Percentiles rank a stretch among this genome's conserved stretches.
phyloP scores from a whole-genome alignment of 2,113 vertebrate genomes.

The Choloepus hoffmanni region DNA sequence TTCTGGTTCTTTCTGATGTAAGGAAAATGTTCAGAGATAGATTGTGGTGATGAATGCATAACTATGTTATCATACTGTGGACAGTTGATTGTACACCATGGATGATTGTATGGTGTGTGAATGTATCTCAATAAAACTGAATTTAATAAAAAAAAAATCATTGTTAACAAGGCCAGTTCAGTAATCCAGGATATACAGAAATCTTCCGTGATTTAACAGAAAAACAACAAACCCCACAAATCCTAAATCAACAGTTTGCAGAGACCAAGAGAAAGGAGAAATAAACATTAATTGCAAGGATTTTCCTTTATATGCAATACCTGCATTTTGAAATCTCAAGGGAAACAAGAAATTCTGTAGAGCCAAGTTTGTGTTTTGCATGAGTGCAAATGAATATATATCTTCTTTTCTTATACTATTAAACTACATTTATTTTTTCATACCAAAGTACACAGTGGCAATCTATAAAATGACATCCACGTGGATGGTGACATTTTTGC shows the following conservation, averaged over 20 bases:
- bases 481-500: conserved; percentile 77
- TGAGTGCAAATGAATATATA: conserved; percentile 81
- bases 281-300: conserved; percentile 53
- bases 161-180: conserved; percentile 32
- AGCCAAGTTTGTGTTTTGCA: conserved; percentile 76
- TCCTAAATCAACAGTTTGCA: conserved; percentile 60
- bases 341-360: conserved; percentile 76
- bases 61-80: too few relatives aligned
- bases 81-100: too few relatives aligned
- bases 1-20: too few relatives aligned
- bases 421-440: conserved; percentile 75
- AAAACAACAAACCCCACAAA: conserved; percentile 8
- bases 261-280: conserved; percentile 32
- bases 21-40: too few relatives aligned
- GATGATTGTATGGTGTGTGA: too few relatives aligned
- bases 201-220: neutral
- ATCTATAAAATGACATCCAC: conserved; percentile 81
- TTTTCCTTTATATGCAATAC: conserved; percentile 80
- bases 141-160: neutral
- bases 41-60: too few relatives aligned
- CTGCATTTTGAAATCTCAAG: conserved; percentile 76
- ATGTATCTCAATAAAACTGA: too few relatives aligned
- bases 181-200: neutral
- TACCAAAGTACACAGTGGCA: conserved; percentile 86
- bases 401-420: conserved; percentile 70